A percentile compares a stretch with the other conserved stretches of the same genome.
Conservation (phyloP, 2,888 invertebrate species). For the Himalopsyche anomala region DNA sequence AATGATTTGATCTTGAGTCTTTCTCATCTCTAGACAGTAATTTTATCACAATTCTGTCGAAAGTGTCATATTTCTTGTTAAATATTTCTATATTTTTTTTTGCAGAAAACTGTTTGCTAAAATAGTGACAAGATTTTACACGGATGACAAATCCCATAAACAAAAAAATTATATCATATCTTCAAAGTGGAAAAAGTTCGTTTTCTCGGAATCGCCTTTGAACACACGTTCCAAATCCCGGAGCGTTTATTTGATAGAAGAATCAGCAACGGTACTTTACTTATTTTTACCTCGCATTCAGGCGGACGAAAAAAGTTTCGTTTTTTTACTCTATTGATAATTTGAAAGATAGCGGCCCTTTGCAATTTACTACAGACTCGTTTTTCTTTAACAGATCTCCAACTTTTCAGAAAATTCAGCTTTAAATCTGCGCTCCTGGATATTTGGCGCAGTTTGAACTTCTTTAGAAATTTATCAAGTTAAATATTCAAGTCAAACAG, state of each 20-base stretch:
- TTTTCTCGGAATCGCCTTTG: constrained; percentile 28
- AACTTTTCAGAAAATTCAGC: constrained; percentile 3
- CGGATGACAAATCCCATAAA: neutral
- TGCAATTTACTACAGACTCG: constrained; percentile 48
- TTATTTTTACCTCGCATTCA: neutral
- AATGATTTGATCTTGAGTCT: too few species aligned
- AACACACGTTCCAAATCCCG: constrained; percentile 48
- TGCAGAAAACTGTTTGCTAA: too few species aligned
- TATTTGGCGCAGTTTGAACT: constrained; percentile 23
- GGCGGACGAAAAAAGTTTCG: constrained; percentile 46
- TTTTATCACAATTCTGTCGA: too few species aligned
- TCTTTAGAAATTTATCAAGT: constrained; percentile 35
- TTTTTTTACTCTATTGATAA: constrained; percentile 53
- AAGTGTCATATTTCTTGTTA: too few species aligned
- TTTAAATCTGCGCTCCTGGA: neutral
- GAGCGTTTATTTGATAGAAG: constrained; percentile 56
- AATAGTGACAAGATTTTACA: neutral
- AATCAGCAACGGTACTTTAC: constrained; percentile 40
- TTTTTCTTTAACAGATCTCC: constrained; percentile 7
- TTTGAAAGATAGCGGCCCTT: constrained; percentile 46
- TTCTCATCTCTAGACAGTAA: too few species aligned
- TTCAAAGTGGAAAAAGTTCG: constrained; percentile 15
- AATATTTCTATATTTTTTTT: too few species aligned
- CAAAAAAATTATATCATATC: constrained; percentile 28
- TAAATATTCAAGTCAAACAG: constrained; percentile 22